Percentiles rank a stretch among this genome's conserved stretches.
Evolutionary conservation across 2,888 invertebrate genomes (phyloP).

Genomic region (Drosophila multiciliata): DNA sequence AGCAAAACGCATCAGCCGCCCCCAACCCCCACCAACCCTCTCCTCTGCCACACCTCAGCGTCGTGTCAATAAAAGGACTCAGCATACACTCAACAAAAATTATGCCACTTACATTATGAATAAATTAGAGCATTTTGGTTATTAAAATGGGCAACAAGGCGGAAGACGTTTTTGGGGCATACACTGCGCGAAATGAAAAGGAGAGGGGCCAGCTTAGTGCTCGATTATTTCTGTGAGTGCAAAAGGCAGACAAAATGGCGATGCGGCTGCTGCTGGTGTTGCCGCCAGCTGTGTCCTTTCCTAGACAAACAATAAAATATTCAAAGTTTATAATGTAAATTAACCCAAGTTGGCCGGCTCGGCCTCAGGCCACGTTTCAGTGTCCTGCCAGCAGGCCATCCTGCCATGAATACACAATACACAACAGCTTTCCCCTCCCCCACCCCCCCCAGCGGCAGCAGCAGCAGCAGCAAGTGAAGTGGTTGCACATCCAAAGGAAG

Average conservation of each 20-base stretch:
- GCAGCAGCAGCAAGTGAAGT: constrained; percentile 3
- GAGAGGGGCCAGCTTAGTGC: neutral
- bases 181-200: neutral
- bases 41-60: neutral
- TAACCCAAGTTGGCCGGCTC: constrained; percentile 73
- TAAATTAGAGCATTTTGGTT: neutral
- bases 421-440: constrained; percentile 3
- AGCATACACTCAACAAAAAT: constrained; percentile 5
- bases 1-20: constrained; percentile 13
- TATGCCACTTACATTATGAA: neutral
- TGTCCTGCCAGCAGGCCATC: constrained; percentile 37
- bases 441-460: neutral
- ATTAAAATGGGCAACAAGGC: neutral
- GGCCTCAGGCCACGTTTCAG: constrained; percentile 60
- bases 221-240: neutral
- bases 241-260: neutral
- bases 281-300: constrained; percentile 69
- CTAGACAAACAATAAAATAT: constrained; percentile 77
- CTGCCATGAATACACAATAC: constrained; percentile 73
- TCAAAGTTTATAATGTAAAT: constrained; percentile 80
- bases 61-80: constrained; percentile 58
- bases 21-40: neutral
- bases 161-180: neutral
- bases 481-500: neutral
- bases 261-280: neutral